A percentile compares a stretch with the other conserved stretches of the same genome.
These are phyloP conservation scores for Drosophila quinaria DNA, from an alignment of 2,888 invertebrate species.

Conservation along the genomic window DNA sequence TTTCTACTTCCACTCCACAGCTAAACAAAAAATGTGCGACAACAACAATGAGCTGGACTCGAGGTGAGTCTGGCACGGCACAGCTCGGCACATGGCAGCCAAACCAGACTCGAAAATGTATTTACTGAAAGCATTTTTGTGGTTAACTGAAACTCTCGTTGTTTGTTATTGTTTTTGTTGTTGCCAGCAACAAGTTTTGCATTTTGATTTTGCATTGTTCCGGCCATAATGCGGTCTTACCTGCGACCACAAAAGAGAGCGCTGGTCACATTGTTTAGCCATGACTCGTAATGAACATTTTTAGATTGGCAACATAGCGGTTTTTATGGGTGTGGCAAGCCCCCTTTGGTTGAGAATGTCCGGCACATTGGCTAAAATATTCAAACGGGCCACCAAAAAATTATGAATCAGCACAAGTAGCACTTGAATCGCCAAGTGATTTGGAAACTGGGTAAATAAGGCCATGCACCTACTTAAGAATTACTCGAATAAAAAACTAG, in stretches of 20 bases:
- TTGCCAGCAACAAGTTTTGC: slow-evolving; percentile 75
- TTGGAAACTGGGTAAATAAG: slow-evolving; percentile 83
- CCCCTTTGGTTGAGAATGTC: slow-evolving; percentile 18
- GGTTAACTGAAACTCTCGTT: slow-evolving; percentile 57
- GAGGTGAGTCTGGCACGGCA: slow-evolving; percentile 30
- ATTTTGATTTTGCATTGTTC: slow-evolving; percentile 68
- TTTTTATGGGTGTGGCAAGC: slow-evolving; percentile 40
- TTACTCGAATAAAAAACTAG: slow-evolving; percentile 7
- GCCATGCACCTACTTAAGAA: slow-evolving; percentile 76
- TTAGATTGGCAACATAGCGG: slow-evolving; percentile 23
- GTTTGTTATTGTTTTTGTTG: slow-evolving; percentile 34
- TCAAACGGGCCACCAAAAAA: slow-evolving; percentile 24
- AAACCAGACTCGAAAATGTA: slow-evolving; percentile 57
- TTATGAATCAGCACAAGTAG: slow-evolving; percentile 67
- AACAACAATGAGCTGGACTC: slow-evolving; percentile 37
- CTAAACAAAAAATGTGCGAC: slow-evolving; percentile 19
- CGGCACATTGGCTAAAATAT: slow-evolving; percentile 37
- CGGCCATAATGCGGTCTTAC: slow-evolving; percentile 53
- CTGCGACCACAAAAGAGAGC: slow-evolving; percentile 29
- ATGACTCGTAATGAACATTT: slow-evolving; percentile 64
- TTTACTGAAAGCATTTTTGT: slow-evolving; percentile 52
- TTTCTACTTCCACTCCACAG: neutral
- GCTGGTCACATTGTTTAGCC: slow-evolving; percentile 54
- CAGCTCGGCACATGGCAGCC: slow-evolving; percentile 58
- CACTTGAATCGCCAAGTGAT: slow-evolving; percentile 49